phyloP scores from a whole-genome alignment of 1,140 invertebrate genomes.

The Belonocnema kinseyi region DNA sequence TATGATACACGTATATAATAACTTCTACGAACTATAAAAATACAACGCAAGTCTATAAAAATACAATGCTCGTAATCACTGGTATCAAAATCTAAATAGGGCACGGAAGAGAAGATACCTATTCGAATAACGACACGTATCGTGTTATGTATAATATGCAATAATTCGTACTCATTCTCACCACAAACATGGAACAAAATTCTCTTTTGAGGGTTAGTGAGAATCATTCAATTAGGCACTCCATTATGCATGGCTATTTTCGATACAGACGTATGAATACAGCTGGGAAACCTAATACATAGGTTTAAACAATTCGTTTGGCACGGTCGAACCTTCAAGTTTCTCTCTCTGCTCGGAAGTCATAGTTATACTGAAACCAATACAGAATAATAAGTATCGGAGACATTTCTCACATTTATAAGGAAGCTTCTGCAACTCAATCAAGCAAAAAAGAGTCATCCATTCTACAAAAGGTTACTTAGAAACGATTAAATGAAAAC shows the following conservation, averaged over 20 bases:
- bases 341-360: conserved; percentile 73
- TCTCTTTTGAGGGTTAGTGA: conserved; percentile 53
- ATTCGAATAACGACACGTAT: conserved; percentile 33
- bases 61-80: conserved; percentile 65
- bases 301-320: conserved; percentile 64
- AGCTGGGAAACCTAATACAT: conserved; percentile 41
- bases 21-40: conserved; percentile 65
- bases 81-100: conserved; percentile 66
- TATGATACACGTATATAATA: conserved; percentile 64
- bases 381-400: not conserved
- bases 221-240: conserved; percentile 72
- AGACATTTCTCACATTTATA: not conserved
- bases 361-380: conserved; percentile 71
- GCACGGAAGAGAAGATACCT: conserved; percentile 60
- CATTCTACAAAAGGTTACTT: no score
- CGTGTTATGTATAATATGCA: conserved; percentile 40
- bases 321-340: conserved; percentile 66
- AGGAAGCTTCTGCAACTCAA: not conserved
- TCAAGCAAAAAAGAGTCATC: not conserved
- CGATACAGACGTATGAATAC: conserved; percentile 53
- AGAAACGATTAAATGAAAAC: no score
- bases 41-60: conserved; percentile 70
- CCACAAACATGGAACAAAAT: conserved; percentile 46
- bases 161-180: conserved; percentile 51
- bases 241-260: conserved; percentile 67